phyloP scores from a whole-genome alignment of 2,113 vertebrate species.

The Alligator sinensis region DNA sequence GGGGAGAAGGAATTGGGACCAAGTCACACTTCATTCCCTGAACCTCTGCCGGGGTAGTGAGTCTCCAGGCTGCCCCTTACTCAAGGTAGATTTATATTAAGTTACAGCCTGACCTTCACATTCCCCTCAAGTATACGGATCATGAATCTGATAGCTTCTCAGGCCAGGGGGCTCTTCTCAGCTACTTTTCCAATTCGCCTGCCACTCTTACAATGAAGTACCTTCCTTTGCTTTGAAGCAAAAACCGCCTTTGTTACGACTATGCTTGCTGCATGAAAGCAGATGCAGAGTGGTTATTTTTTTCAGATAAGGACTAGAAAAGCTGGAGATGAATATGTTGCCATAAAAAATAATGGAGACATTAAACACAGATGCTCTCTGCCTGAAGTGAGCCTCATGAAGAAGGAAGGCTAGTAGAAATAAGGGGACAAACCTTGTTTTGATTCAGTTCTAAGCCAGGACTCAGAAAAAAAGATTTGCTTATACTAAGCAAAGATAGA shows the following conservation, averaged over 20 bases:
- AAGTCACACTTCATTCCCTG: accelerated
- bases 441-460: not conserved
- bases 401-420: not conserved
- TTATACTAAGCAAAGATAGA: not conserved
- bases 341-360: not conserved
- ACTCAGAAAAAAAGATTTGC: not conserved
- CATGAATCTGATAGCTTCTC: accelerated
- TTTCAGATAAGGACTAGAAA: not conserved
- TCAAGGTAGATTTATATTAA: not conserved
- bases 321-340: not conserved
- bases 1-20: accelerated
- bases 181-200: accelerated
- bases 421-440: not conserved
- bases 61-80: accelerated
- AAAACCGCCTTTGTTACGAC: not conserved
- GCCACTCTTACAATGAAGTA: accelerated
- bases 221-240: not conserved
- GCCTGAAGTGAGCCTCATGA: not conserved
- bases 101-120: not conserved
- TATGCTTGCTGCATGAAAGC: not conserved
- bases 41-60: not conserved
- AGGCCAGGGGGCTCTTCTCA: too few species aligned
- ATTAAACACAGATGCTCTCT: not conserved
- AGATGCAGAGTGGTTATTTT: not conserved
- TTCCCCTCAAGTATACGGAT: not conserved